A percentile compares a stretch with the other conserved stretches of the same genome.
These are phyloP conservation scores for Papilio xuthus DNA, from an alignment of 1,140 invertebrate species.

Conservation along the genomic window DNA sequence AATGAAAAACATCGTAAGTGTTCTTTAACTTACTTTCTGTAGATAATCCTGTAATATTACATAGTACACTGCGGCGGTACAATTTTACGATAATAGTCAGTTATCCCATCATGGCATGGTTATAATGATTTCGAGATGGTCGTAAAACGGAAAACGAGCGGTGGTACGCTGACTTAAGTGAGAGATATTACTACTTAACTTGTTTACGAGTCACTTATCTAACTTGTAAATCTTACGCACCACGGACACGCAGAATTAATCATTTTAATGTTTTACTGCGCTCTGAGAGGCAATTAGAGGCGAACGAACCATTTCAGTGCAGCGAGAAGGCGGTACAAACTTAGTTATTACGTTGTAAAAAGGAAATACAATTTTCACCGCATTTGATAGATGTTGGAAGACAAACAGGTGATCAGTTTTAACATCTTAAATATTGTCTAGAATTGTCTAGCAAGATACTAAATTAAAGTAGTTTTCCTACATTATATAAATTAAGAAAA, in stretches of 20 bases:
- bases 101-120: constrained; percentile 40
- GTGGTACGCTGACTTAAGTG: constrained; percentile 13
- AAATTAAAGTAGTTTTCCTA: no score
- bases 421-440: no score
- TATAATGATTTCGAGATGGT: constrained; percentile 42
- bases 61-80: neutral
- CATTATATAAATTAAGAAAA: no score
- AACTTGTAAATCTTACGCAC: constrained; percentile 42
- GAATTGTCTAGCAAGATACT: no score
- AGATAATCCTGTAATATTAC: neutral
- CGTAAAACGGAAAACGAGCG: constrained; percentile 41
- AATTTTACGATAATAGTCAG: constrained; percentile 46
- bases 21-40: neutral
- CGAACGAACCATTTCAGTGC: neutral
- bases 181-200: constrained; percentile 45
- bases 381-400: neutral
- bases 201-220: constrained; percentile 50
- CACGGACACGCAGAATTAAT: constrained; percentile 16
- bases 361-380: neutral
- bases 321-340: neutral
- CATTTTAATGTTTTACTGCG: constrained; percentile 10
- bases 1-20: constrained; percentile 36
- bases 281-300: constrained; percentile 16
- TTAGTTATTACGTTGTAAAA: neutral
- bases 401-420: neutral